phyloP scores from a whole-genome alignment of 2,888 invertebrate species.

The Leucoptera coffeella region DNA sequence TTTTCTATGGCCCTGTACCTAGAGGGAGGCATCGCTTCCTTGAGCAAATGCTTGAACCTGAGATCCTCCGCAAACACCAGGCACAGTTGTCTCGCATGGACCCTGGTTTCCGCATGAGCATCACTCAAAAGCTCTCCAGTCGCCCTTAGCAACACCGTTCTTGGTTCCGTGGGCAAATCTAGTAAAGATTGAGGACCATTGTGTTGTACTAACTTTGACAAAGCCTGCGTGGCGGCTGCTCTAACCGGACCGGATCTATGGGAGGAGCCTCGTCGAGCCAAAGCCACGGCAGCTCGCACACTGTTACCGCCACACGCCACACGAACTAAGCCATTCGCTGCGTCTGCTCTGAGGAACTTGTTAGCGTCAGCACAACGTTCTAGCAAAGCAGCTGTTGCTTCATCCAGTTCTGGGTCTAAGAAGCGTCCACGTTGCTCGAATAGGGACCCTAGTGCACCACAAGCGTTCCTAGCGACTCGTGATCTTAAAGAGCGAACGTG shows the following conservation, averaged over 20 bases:
- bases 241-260: conserved; percentile 88
- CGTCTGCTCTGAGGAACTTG: conserved; percentile 86
- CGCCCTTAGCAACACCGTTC: conserved; percentile 72
- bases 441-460: conserved; percentile 73
- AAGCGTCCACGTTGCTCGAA: conserved; percentile 58
- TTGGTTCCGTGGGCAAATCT: conserved; percentile 66
- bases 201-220: conserved; percentile 65
- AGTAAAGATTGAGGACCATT: conserved; percentile 69
- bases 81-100: conserved; percentile 74
- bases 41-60: conserved; percentile 68
- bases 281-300: conserved; percentile 58
- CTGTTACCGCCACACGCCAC: conserved; percentile 75
- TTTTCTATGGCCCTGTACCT: conserved; percentile 81
- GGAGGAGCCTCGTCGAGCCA: conserved; percentile 62
- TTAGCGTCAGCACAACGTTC: conserved; percentile 92
- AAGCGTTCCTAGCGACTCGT: conserved; percentile 85
- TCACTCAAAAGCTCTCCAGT: conserved; percentile 81
- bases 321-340: conserved; percentile 71
- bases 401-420: conserved; percentile 75
- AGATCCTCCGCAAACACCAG: conserved; percentile 64
- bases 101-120: conserved; percentile 79
- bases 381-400: conserved; percentile 72
- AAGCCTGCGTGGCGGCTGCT: conserved; percentile 72
- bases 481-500: conserved; percentile 88
- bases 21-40: conserved; percentile 73